Conservation (phyloP, 2,888 invertebrate genomes). For the Pollenia labialis region DNA sequence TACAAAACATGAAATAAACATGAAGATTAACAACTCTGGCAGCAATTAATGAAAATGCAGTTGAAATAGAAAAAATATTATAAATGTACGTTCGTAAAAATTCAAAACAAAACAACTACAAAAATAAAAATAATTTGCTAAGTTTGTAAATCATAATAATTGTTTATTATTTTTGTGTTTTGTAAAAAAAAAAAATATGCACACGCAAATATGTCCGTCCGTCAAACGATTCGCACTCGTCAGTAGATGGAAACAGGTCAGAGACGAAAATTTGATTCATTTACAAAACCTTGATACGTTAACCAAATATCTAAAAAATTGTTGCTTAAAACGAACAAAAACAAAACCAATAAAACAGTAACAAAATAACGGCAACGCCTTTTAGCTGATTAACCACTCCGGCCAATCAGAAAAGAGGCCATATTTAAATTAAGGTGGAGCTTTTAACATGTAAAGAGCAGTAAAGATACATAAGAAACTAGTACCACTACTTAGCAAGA, state of each 20-base stretch:
- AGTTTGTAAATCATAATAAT: constrained; percentile 63
- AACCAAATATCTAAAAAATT: constrained; percentile 31
- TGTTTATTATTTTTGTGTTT: constrained; percentile 34
- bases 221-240: constrained; percentile 17
- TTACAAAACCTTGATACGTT: constrained; percentile 68
- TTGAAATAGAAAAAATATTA: constrained; percentile 32
- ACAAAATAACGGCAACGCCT: constrained; percentile 75
- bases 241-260: constrained; percentile 31
- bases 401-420: constrained; percentile 80
- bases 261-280: constrained; percentile 27
- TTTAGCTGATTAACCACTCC: constrained; percentile 62
- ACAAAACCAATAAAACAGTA: constrained; percentile 17
- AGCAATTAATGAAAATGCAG: constrained; percentile 57
- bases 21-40: constrained; percentile 57
- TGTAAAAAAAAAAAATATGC: constrained; percentile 30
- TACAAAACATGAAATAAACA: constrained; percentile 51
- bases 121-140: constrained; percentile 44
- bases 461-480: background rate
- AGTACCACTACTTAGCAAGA: background rate
- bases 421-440: constrained; percentile 81
- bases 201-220: constrained; percentile 58
- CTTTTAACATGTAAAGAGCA: constrained; percentile 63
- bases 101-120: background rate
- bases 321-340: constrained; percentile 43
- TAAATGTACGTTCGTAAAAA: constrained; percentile 12